Percentiles rank a stretch among this genome's conserved stretches.
These are phyloP conservation scores for Muraenolepis orangiensis DNA, from an alignment of 2,797 vertebrate genomes.

Conservation along the genomic window DNA sequence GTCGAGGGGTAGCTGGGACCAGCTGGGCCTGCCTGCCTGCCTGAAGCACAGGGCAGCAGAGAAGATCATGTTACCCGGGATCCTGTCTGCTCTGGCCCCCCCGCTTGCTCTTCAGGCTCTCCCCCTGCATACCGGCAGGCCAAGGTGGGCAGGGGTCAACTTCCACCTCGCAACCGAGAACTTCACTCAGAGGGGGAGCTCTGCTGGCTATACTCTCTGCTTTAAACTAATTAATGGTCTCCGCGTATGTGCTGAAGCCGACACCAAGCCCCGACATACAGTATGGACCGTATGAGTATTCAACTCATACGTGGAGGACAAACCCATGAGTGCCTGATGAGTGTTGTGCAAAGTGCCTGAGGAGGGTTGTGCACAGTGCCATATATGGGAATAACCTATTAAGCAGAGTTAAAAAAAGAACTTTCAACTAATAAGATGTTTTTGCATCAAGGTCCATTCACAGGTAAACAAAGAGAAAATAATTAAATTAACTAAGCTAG, in stretches of 20 bases:
- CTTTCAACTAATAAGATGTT: not conserved
- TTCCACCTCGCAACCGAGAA: conserved; percentile 13
- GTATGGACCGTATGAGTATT: not conserved
- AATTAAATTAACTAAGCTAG: not conserved
- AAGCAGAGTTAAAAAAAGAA: not conserved
- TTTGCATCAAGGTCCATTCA: not conserved
- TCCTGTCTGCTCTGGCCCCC: not conserved
- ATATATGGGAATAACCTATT: not conserved
- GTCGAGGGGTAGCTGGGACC: conserved; percentile 41
- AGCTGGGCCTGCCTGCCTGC: conserved; percentile 45
- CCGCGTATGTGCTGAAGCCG: conserved; percentile 3
- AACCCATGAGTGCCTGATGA: not conserved
- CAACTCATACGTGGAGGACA: not conserved
- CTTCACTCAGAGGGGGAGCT: not conserved
- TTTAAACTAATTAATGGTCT: conserved; percentile 25
- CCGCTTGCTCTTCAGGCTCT: conserved; percentile 30
- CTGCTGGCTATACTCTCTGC: conserved; percentile 1
- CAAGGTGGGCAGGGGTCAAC: conserved; percentile 24
- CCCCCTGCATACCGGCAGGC: conserved; percentile 39
- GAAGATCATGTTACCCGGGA: conserved; percentile 52
- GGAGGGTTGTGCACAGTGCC: not conserved
- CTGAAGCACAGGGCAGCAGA: conserved; percentile 14
- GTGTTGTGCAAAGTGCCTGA: not conserved
- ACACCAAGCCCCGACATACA: conserved; percentile 7
- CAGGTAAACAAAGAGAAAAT: not conserved